phyloP scores from a whole-genome alignment of 1,140 invertebrate species.

The Pseudomyrmex concolor region DNA sequence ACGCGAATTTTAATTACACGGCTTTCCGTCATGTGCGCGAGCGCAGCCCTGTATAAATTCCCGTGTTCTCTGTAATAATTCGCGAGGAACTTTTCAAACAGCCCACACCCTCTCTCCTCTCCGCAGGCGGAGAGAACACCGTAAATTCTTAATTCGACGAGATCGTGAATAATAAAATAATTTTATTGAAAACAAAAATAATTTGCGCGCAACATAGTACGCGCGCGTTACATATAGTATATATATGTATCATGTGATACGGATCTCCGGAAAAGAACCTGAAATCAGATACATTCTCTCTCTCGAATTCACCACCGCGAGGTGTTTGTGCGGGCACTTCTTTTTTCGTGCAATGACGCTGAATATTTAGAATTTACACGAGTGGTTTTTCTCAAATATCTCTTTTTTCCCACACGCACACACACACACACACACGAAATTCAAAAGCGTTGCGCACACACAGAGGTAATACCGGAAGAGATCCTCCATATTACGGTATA shows the following conservation, averaged over 20 bases:
- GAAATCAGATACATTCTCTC: not conserved
- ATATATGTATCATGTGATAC: too few relatives aligned
- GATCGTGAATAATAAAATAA: not conserved
- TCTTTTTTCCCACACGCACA: too few relatives aligned
- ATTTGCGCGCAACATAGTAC: not conserved
- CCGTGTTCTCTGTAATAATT: not conserved
- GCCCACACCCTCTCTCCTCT: not conserved
- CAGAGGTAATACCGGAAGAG: not conserved
- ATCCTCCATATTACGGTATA: slow-evolving; percentile 35
- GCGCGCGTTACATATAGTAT: too few relatives aligned
- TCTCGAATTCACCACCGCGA: too few relatives aligned
- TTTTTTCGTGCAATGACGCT: not conserved
- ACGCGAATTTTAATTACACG: slow-evolving; percentile 55
- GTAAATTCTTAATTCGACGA: not conserved
- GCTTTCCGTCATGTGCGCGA: slow-evolving; percentile 20
- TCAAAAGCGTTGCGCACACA: too few relatives aligned
- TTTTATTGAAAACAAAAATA: not conserved
- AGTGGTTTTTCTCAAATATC: not conserved
- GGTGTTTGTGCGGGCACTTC: too few relatives aligned
- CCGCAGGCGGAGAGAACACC: not conserved
- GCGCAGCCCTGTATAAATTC: slow-evolving; percentile 30
- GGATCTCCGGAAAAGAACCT: too few relatives aligned
- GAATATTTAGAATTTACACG: not conserved
- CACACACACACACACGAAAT: too few relatives aligned
- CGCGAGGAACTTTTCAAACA: slow-evolving; percentile 40